Evolutionary conservation across 2,797 vertebrate genomes (phyloP), one percentile per base, ranked within the genome.

Genomic region (Notolepis coatsorum): DNA sequence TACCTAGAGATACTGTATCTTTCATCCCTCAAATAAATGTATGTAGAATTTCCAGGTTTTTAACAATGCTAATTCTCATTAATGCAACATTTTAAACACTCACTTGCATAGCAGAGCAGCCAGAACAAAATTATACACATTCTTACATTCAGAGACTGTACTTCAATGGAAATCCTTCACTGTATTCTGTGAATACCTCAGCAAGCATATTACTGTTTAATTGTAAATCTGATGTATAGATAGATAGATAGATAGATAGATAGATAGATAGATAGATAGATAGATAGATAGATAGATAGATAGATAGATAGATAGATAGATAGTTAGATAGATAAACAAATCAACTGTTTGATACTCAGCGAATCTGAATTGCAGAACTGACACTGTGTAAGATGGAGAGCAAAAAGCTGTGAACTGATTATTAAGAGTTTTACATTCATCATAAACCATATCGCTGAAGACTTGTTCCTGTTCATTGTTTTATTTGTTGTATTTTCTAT

Each of bases 351-450:
- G 78, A 83, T 84, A 88, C 85, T 92, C 90, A 89, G 87, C 79
- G 86, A 89, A 90, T 79, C 88, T 93, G 92, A 93, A 91, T 84
- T 93, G 93, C 92, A 91, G 90, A 95, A 95, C 93, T 90, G 93
- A 96, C 96, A 98, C 96, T 97, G 96, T 97, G 96, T 94, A 94
- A 84, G 92, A 91, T 61, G 91, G 94, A 91, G 92, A 90, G 79
- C 88, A 92, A 92, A 88, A 94, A 93, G 91, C 87, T 94, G 90
- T 91, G 92, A 92, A 90, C 74, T 80, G 71, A 79, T 74, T 84
- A 75, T 63, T 77, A 69, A n/a, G 59, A 84, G 79, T 89, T 88
- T 84, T 77, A 83, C 84, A 84, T 85, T 79, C 64, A 62, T 84
- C 75, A 80, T 71, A 37, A 76, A 75, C 61, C 54, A 61, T 77